These are phyloP conservation scores for Cryptosula pallasiana DNA, from an alignment of 2,888 invertebrate genomes.

Conservation along the genomic window DNA sequence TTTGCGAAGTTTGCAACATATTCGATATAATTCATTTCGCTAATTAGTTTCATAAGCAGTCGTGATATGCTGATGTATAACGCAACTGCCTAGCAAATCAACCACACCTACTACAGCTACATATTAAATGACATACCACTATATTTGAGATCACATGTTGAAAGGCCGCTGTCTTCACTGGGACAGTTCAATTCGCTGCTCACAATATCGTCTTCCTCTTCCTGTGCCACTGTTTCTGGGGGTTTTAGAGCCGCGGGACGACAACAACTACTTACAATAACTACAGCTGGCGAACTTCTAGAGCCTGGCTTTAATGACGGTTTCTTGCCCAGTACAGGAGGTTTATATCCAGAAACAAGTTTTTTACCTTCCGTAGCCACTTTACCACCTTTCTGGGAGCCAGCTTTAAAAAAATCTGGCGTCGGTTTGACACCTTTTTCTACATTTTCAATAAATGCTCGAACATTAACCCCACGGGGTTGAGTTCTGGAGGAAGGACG, in stretches of 20 bases:
- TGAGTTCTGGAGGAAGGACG: neutral
- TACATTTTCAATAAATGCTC: slow-evolving; percentile 7
- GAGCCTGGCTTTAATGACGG: neutral
- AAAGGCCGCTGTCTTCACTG: slow-evolving; percentile 13
- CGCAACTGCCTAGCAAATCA: too few relatives aligned
- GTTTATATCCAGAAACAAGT: neutral
- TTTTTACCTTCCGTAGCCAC: neutral
- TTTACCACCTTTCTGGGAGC: neutral
- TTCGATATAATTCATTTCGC: too few relatives aligned
- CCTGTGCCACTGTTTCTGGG: neutral
- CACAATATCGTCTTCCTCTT: neutral
- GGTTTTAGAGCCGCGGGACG: neutral
- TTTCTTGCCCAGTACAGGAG: neutral
- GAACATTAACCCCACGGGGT: slow-evolving; percentile 6
- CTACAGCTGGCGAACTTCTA: neutral
- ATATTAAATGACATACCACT: too few relatives aligned
- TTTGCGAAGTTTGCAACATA: too few relatives aligned
- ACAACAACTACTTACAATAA: neutral
- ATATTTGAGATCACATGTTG: slow-evolving; percentile 21
- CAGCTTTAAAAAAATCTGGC: slow-evolving; percentile 13
- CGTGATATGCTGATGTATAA: too few relatives aligned
- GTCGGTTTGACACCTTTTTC: slow-evolving; percentile 9
- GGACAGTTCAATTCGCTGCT: neutral
- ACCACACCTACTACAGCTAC: too few relatives aligned
- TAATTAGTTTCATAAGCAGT: too few relatives aligned